Conservation (phyloP, 2,888 invertebrate genomes). For the Ditula angustiorana region DNA sequence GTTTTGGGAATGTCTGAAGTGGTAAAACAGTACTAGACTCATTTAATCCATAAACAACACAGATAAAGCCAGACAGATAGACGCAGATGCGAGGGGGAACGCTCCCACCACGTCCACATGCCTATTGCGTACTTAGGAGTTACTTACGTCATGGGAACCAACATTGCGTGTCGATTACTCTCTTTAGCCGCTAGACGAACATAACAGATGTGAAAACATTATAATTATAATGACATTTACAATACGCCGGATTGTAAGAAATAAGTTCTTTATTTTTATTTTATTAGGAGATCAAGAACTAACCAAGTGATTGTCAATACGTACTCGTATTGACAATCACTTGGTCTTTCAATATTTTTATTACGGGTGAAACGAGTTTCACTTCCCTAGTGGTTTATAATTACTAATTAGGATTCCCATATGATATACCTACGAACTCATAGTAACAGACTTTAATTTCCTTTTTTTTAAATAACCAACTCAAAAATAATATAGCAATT, state of each 20-base stretch:
- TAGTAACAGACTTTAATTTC: too few species aligned
- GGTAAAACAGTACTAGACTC: conserved; percentile 14
- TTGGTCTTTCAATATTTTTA: too few species aligned
- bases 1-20: background rate
- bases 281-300: background rate
- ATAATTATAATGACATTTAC: background rate
- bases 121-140: conserved; percentile 29
- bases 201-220: background rate
- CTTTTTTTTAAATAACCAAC: too few species aligned
- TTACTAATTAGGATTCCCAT: too few species aligned
- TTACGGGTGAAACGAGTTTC: background rate
- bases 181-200: conserved; percentile 36
- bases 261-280: too few species aligned
- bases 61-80: conserved; percentile 41
- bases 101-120: conserved; percentile 35
- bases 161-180: conserved; percentile 46
- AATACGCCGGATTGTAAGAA: background rate
- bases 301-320: background rate
- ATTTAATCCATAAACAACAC: conserved; percentile 48
- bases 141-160: conserved; percentile 54
- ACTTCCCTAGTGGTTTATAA: background rate
- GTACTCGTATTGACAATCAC: too few species aligned
- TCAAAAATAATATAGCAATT: too few species aligned
- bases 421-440: too few species aligned
- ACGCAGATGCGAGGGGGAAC: conserved; percentile 21